Evolutionary conservation across 2,888 invertebrate species (phyloP), one percentile per base, ranked within the genome.

Genomic region (Drosophila ochracea): DNA sequence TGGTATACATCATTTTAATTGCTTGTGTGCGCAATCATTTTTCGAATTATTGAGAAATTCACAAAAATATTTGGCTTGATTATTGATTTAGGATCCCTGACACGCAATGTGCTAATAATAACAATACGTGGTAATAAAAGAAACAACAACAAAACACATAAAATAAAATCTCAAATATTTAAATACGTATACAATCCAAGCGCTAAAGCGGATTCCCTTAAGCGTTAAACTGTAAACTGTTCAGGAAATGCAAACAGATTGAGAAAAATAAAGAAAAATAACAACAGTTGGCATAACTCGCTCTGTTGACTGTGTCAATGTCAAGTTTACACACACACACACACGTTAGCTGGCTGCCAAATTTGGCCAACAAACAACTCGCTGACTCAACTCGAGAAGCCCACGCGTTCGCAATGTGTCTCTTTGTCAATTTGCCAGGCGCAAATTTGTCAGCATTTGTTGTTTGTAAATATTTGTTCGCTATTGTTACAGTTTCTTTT

Each of bases 241-340:
- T 57, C 53, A 76, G 76, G 78, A 77, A 77, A 68, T 65, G 69
- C 78, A 78, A 78, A 70, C 54, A 66, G n/a, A 62, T 25, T 25
- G n/a, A 10, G 21, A 11, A 49, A 61, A 21, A 50, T 43, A 37
- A 9, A 25, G 25, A n/a, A 7, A 19, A 37, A 28, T 25, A 13
- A 25, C 13, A 35, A 53, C 61, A 68, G 35, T 64, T 69, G 58
- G 21, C 53, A 47, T 49, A 67, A 57, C 58, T 30, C 54, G 73
- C 54, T 65, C 47, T 35, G 65, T 69, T 60, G 58, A 52, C 64
- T 60, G 35, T 75, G 80, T 76, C 85, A 89, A 82, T 82, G 89
- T 82, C 87, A 90, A 85, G 87, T 82, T 86, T 80, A 73, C 61
- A 67, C 41, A 52, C 25, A 25, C 25, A 25, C 25, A 25, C 62